Conservation (phyloP, 2,888 invertebrate species). For the Xylota segnis region DNA sequence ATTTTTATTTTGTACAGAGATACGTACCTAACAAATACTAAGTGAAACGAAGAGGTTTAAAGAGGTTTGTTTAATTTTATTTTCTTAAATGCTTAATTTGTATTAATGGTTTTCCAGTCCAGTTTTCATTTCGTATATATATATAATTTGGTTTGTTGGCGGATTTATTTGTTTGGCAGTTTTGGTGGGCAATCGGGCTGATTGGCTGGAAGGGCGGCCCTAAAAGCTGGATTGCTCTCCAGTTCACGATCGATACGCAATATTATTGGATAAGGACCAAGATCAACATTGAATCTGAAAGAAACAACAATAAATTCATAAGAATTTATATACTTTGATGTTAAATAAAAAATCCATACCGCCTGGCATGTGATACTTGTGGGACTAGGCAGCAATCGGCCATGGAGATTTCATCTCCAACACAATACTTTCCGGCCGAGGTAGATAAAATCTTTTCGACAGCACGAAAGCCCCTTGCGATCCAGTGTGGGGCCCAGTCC, state of each 20-base stretch:
- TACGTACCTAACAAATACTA: slow-evolving; percentile 25
- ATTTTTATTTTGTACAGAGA: no score
- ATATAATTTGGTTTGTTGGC: no score
- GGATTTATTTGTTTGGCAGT: slow-evolving; percentile 88
- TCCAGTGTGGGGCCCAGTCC: slow-evolving; percentile 98
- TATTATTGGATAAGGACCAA: slow-evolving; percentile 95
- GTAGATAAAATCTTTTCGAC: slow-evolving; percentile 94
- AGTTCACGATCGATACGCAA: slow-evolving; percentile 93
- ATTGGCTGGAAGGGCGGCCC: slow-evolving; percentile 94
- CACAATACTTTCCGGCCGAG: slow-evolving; percentile 95
- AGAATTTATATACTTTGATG: not conserved
- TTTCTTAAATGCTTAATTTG: slow-evolving; percentile 66
- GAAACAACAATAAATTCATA: not conserved
- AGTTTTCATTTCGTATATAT: no score
- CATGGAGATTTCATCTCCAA: slow-evolving; percentile 96
- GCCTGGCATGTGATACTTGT: slow-evolving; percentile 96
- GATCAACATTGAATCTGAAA: slow-evolving; percentile 94
- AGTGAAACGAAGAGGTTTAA: not conserved
- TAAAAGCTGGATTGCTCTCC: slow-evolving; percentile 95
- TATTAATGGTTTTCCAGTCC: no score
- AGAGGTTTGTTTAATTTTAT: slow-evolving; percentile 68
- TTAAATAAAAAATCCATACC: slow-evolving; percentile 85
- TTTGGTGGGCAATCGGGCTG: slow-evolving; percentile 98
- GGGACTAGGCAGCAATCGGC: slow-evolving; percentile 98
- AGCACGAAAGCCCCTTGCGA: slow-evolving; percentile 94